Conservation (phyloP, 2,888 invertebrate genomes). For the Microctonus aethiopoides region DNA sequence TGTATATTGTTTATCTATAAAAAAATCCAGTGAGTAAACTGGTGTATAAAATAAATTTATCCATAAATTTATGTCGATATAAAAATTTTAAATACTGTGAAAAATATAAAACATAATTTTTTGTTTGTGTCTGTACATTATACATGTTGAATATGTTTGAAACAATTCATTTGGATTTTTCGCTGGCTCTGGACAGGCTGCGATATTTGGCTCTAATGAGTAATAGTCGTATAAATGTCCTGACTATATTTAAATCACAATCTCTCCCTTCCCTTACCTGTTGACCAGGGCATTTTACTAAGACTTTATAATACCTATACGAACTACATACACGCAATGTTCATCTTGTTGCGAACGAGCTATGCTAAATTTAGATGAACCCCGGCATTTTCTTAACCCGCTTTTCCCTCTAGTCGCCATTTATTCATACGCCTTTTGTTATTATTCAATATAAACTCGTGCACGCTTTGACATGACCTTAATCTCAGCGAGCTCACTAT, state of each 20-base stretch:
- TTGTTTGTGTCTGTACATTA: not conserved
- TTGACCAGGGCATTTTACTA: constrained; percentile 18
- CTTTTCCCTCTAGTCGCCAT: constrained; percentile 13
- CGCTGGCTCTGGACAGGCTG: constrained; percentile 57
- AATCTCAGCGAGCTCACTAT: not conserved
- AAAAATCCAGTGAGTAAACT: too few relatives aligned
- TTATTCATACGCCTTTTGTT: constrained; percentile 8
- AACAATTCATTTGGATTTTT: constrained; percentile 55
- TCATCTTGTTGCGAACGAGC: constrained; percentile 40
- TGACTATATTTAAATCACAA: constrained; percentile 33
- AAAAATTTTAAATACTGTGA: too few relatives aligned
- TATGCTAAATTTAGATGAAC: constrained; percentile 45
- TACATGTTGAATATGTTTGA: constrained; percentile 54
- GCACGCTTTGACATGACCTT: not conserved
- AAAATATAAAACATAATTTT: too few relatives aligned
- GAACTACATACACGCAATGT: constrained; percentile 18
- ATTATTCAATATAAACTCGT: not conserved
- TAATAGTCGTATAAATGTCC: not conserved
- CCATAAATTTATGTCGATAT: too few relatives aligned
- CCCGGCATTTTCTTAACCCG: constrained; percentile 9
- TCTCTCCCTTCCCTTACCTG: not conserved
- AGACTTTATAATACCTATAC: constrained; percentile 25
- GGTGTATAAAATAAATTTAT: too few relatives aligned
- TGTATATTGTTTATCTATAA: too few relatives aligned
- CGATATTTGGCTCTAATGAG: constrained; percentile 50